A percentile compares a stretch with the other conserved stretches of the same genome.
phyloP scores from a whole-genome alignment of 2,113 vertebrate genomes.

The Cebidichthys violaceus region DNA sequence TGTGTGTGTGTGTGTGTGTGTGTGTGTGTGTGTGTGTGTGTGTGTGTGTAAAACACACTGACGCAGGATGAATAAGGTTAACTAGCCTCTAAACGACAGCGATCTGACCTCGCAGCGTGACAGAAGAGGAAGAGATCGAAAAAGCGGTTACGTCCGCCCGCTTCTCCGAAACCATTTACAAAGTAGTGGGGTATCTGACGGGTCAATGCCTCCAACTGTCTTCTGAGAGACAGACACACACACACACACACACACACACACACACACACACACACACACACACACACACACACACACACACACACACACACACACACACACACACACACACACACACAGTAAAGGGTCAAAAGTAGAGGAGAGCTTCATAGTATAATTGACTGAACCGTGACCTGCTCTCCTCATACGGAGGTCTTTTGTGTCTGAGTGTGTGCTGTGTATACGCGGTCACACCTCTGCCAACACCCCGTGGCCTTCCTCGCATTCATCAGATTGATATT shows the following conservation, averaged over 20 bases:
- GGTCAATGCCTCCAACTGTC: conserved; percentile 44
- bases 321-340: background rate
- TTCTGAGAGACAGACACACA: conserved; percentile 19
- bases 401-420: conserved; percentile 35
- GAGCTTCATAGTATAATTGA: conserved; percentile 31
- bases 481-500: conserved; percentile 63
- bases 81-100: background rate
- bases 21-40: background rate
- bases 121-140: background rate
- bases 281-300: conserved; percentile 2
- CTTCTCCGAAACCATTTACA: conserved; percentile 8
- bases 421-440: conserved; percentile 14
- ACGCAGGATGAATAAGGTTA: background rate
- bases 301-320: background rate
- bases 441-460: conserved; percentile 45
- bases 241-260: background rate
- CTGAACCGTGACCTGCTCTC: conserved; percentile 33
- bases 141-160: background rate
- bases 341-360: conserved; percentile 24
- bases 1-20: no score
- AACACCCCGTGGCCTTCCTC: conserved; percentile 33
- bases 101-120: background rate
- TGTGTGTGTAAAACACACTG: background rate
- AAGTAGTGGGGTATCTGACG: conserved; percentile 23
- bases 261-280: background rate